Evolutionary conservation across 2,797 vertebrate genomes (phyloP).

Genomic region (Megalops cyprinoides): DNA sequence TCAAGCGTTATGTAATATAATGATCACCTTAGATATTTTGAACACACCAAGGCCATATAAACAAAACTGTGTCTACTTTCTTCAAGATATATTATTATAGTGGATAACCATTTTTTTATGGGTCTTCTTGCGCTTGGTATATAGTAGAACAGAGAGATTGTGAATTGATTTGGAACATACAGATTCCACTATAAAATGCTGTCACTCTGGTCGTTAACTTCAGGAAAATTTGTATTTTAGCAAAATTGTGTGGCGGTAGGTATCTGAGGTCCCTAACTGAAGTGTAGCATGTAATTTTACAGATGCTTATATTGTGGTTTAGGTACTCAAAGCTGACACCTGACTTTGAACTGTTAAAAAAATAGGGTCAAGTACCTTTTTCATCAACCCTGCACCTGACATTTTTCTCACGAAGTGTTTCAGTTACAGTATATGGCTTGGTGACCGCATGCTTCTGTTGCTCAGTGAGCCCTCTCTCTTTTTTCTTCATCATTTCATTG

Average conservation of each 20-base stretch:
- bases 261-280: not conserved
- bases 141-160: too few species aligned
- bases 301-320: not conserved
- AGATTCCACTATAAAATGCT: too few species aligned
- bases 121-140: not conserved
- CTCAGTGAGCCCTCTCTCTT: not conserved
- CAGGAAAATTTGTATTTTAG: too few species aligned
- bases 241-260: too few species aligned
- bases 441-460: not conserved
- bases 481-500: not conserved
- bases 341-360: not conserved
- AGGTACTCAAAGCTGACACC: not conserved
- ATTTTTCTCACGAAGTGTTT: not conserved
- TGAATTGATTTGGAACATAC: too few species aligned
- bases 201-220: too few species aligned
- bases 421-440: not conserved
- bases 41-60: too few species aligned
- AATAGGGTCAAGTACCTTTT: not conserved
- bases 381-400: not conserved
- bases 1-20: too few species aligned
- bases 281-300: not conserved
- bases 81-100: too few species aligned
- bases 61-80: too few species aligned
- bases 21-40: too few species aligned
- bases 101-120: not conserved